Percentiles rank a stretch among this genome's conserved stretches.
Evolutionary conservation across 2,113 vertebrate genomes (phyloP).

Genomic region (Galeopterus variegatus): DNA sequence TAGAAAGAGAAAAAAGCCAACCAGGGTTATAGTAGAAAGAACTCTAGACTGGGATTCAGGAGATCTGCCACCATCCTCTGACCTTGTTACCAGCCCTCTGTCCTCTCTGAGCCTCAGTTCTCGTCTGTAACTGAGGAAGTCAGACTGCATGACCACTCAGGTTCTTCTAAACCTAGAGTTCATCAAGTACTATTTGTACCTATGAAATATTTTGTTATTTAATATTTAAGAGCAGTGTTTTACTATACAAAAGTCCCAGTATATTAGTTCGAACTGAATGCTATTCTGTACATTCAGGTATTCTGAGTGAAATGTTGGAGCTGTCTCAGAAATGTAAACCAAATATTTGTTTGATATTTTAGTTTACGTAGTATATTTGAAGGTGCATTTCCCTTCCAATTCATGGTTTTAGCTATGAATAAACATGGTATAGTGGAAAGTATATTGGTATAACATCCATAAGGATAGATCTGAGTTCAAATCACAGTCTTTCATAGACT

Average conservation of each 20-base stretch:
- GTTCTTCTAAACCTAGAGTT: background rate
- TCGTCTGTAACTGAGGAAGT: background rate
- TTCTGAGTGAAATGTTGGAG: background rate
- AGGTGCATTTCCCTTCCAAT: background rate
- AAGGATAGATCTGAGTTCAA: background rate
- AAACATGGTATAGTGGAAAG: background rate
- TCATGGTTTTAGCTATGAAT: background rate
- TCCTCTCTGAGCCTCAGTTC: background rate
- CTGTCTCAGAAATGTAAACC: background rate
- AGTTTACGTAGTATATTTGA: slow-evolving; percentile 3
- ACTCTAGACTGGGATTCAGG: background rate
- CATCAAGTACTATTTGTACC: background rate
- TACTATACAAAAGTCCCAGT: background rate
- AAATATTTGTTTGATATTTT: slow-evolving; percentile 1
- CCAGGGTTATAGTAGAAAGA: background rate
- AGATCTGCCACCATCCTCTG: background rate
- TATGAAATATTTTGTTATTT: slow-evolving; percentile 30
- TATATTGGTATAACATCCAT: background rate
- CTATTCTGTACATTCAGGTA: background rate
- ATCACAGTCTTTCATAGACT: background rate
- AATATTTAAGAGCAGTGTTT: background rate
- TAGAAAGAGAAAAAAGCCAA: background rate
- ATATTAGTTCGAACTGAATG: background rate
- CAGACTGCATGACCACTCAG: background rate
- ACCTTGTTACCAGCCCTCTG: fast-evolving